Evolutionary conservation across 2,797 vertebrate species (phyloP).

Genomic region (Toxotes lorentzi): DNA sequence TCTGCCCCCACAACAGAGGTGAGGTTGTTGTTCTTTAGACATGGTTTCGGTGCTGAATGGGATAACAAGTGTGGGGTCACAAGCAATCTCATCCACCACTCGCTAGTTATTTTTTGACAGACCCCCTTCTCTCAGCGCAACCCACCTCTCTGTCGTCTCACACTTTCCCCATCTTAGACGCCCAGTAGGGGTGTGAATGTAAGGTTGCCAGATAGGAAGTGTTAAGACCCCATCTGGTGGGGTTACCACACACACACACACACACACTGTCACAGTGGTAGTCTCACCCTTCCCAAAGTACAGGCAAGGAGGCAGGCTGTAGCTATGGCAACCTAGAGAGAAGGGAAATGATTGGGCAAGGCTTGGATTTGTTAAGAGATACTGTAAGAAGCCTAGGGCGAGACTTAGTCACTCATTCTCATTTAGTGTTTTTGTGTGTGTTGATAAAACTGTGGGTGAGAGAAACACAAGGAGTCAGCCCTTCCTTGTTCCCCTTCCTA

Average conservation of each 20-base stretch:
- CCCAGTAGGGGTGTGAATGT: conserved; percentile 42
- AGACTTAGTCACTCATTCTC: conserved; percentile 66
- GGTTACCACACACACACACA: conserved; percentile 44
- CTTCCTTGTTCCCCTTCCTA: conserved; percentile 20
- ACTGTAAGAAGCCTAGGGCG: conserved; percentile 66
- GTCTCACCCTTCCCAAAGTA: conserved; percentile 75
- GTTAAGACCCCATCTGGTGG: conserved; percentile 65
- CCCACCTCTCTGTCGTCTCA: conserved; percentile 54
- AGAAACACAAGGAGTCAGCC: conserved; percentile 40
- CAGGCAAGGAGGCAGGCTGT: conserved; percentile 76
- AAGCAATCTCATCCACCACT: conserved; percentile 9
- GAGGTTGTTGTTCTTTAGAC: conserved; percentile 9
- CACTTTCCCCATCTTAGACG: conserved; percentile 46
- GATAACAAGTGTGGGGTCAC: conserved; percentile 27
- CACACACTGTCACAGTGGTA: conserved; percentile 31
- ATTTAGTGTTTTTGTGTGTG: conserved; percentile 56
- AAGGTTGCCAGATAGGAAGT: conserved; percentile 59
- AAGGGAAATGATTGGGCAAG: conserved; percentile 77
- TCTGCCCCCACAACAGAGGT: not conserved
- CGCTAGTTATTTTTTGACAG: conserved; percentile 26
- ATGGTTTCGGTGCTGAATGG: conserved; percentile 16
- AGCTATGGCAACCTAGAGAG: conserved; percentile 82
- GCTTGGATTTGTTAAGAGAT: conserved; percentile 77
- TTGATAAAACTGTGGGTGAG: conserved; percentile 52
- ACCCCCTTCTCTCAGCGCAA: not conserved